A percentile compares a stretch with the other conserved stretches of the same genome.
phyloP scores from a whole-genome alignment of 2,113 vertebrate genomes.

The Gobio gobio region DNA sequence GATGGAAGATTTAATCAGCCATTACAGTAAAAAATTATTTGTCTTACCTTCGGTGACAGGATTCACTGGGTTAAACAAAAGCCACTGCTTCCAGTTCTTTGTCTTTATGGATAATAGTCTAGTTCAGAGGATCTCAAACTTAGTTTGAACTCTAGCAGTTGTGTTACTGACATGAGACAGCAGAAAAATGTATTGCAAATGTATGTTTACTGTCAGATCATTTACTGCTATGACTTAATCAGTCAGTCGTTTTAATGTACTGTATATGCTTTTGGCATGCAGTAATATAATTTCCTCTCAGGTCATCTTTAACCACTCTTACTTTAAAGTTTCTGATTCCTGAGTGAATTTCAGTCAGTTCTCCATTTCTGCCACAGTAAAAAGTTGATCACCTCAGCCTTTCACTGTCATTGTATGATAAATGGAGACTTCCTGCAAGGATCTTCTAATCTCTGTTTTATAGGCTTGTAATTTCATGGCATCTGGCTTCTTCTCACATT shows the following conservation, averaged over 20 bases:
- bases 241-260: not conserved
- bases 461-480: constrained; percentile 15
- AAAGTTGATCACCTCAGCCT: not conserved
- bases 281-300: not conserved
- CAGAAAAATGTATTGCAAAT: not conserved
- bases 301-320: too few relatives aligned
- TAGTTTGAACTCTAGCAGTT: not conserved
- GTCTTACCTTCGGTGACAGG: not conserved
- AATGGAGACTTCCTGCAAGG: not conserved
- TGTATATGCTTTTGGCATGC: not conserved
- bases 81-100: not conserved
- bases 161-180: not conserved
- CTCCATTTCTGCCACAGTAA: not conserved
- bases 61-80: not conserved
- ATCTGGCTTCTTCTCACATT: constrained; percentile 26
- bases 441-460: constrained; percentile 23
- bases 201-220: not conserved
- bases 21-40: constrained; percentile 17
- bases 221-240: not conserved
- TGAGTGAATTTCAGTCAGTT: not conserved
- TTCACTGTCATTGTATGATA: not conserved
- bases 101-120: constrained; percentile 3
- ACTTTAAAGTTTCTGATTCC: not conserved
- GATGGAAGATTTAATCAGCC: constrained; percentile 14
- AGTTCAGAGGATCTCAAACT: not conserved